Evolutionary conservation across 2,888 invertebrate genomes (phyloP), one percentile per base, ranked within the genome.

Genomic region (Trachelus stipa): DNA sequence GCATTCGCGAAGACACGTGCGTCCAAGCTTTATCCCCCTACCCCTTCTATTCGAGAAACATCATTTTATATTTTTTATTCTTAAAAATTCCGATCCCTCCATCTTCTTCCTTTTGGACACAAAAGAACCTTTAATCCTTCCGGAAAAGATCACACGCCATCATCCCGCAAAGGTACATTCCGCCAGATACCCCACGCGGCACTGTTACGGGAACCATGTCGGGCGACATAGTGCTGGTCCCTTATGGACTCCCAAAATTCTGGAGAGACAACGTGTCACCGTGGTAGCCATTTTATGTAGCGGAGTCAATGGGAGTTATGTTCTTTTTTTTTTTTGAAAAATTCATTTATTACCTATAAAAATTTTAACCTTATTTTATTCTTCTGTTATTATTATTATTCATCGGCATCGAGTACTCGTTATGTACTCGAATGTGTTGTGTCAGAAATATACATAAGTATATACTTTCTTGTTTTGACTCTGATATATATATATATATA

Each of bases 31-130:
- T 34, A 11, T 73, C 73, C 74, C 31, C 40, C 73, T 76, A 9
- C 0, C 79, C n/a, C 73, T 74, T 74, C 79, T 77, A 79, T 80
- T 23, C 6, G 15, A 56, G 6, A 56, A 56, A 78, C 79, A 81
- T 81, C 81, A 78, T 77, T 79, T 81, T 80, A 80, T 80, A 78
- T 80, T 73, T 68, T 56, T 6, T 56, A 56, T 23, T 23, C 40
- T 9, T 56, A 56, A 23, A 56, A 56, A 56, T 56, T 23, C 15
- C 40, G 40, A 56, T 23, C 35, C 37, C 37, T 40, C 40, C 23
- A 56, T 23, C 23, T 9, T 56, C 23, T 56, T 56, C 40, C 40
- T 23, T 23, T 6, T 23, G 23, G 15, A 56, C 23, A 23, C 40
- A 23, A 15, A 40, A 15, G 40, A 40, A 4, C 6, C 9, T 56